Evolutionary conservation across 2,888 invertebrate genomes (phyloP).

Genomic region (Clivina fossor): DNA sequence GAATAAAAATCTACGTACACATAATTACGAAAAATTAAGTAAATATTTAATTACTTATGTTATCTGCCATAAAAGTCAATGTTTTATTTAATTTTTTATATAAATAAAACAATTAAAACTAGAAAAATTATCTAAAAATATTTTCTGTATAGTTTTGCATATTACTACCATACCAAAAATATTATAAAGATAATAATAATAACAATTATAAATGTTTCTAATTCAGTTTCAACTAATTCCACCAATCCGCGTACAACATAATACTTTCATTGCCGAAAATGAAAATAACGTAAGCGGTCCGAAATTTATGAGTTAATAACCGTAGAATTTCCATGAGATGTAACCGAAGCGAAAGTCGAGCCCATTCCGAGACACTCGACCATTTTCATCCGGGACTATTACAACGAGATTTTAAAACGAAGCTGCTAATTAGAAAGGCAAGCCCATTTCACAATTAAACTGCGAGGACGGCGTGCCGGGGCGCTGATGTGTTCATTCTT

Average conservation of each 20-base stretch:
- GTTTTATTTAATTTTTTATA: too few relatives aligned
- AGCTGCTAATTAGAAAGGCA: conserved; percentile 23
- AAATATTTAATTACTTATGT: too few relatives aligned
- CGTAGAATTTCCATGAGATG: conserved; percentile 25
- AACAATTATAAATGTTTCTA: conserved; percentile 5
- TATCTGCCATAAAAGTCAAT: too few relatives aligned
- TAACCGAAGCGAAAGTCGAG: conserved; percentile 11
- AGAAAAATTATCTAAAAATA: too few relatives aligned
- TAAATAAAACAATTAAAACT: too few relatives aligned
- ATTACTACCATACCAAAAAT: too few relatives aligned
- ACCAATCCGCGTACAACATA: conserved; percentile 9
- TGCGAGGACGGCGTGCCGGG: background rate
- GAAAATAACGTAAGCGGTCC: conserved; percentile 22
- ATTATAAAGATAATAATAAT: too few relatives aligned
- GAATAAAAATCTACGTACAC: too few relatives aligned
- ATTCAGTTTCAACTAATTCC: conserved; percentile 9
- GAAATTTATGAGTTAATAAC: conserved; percentile 30
- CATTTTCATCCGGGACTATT: conserved; percentile 20
- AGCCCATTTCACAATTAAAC: background rate
- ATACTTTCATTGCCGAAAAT: conserved; percentile 5
- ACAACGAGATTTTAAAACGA: conserved; percentile 31
- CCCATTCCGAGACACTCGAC: too few relatives aligned
- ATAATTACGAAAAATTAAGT: too few relatives aligned
- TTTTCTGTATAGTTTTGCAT: too few relatives aligned
- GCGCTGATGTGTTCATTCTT: conserved; percentile 25